A percentile compares a stretch with the other conserved stretches of the same genome.
Evolutionary conservation across 2,797 vertebrate genomes (phyloP).

Genomic region (Dicrostonyx torquatus): DNA sequence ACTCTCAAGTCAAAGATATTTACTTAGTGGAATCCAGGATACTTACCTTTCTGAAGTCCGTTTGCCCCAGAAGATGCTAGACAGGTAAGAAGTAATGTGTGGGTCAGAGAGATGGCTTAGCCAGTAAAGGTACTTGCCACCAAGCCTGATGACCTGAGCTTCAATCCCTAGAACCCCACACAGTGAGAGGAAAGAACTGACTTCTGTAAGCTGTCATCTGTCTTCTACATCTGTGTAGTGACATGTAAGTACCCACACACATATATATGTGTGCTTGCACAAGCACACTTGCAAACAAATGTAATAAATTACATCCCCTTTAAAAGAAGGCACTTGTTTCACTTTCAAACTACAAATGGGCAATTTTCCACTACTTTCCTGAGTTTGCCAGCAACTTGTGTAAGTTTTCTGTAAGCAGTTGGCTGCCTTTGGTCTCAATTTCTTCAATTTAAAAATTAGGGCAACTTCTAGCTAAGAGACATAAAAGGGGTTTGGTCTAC

Average conservation of each 20-base stretch:
- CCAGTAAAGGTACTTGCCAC: not conserved
- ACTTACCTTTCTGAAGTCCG: conserved; percentile 9
- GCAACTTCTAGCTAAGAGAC: conserved; percentile 29
- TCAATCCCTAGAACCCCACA: not conserved
- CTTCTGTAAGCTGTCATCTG: not conserved
- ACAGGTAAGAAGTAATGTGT: not conserved
- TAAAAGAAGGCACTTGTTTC: not conserved
- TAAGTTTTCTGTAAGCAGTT: not conserved
- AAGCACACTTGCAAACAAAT: not conserved
- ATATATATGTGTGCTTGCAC: not conserved
- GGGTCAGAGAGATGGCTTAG: not conserved
- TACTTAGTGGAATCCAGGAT: not conserved
- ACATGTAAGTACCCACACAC: not conserved
- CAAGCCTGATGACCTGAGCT: not conserved
- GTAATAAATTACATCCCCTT: not conserved
- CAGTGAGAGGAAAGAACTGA: not conserved
- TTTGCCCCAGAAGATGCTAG: not conserved
- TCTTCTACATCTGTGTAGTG: not conserved
- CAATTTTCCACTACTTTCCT: not conserved
- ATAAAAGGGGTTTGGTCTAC: not conserved
- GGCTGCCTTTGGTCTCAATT: not conserved
- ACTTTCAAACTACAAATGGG: conserved; percentile 8
- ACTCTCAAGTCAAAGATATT: conserved; percentile 13
- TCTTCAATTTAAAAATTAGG: not conserved
- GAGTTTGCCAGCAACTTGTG: not conserved